Evolutionary conservation across 2,113 vertebrate species (phyloP).

Genomic region (Donacobius atricapilla): DNA sequence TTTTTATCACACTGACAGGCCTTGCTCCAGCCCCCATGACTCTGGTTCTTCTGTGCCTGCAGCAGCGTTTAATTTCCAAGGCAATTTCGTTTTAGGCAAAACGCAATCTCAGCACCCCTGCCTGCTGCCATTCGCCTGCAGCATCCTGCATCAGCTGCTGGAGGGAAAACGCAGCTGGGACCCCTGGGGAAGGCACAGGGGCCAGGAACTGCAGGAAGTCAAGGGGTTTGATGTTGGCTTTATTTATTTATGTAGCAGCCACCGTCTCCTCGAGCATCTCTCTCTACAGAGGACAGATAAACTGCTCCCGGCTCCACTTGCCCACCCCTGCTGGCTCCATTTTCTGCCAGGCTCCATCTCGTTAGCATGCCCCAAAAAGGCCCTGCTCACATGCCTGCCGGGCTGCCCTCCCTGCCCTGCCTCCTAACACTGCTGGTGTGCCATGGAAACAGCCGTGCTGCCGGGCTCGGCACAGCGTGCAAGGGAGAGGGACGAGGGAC

Average conservation of each 20-base stretch:
- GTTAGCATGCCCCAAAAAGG: neutral
- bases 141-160: neutral
- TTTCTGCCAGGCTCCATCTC: neutral
- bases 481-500: fast-evolving
- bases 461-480: neutral
- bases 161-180: neutral
- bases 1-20: neutral
- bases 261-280: neutral
- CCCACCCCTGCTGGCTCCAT: neutral
- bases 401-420: neutral
- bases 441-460: neutral
- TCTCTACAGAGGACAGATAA: conserved; percentile 43
- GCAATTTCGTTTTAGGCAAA: neutral
- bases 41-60: neutral
- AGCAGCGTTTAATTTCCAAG: neutral
- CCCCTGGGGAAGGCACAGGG: neutral
- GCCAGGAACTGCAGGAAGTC: neutral
- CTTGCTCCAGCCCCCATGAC: neutral
- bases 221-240: conserved; percentile 40
- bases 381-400: neutral
- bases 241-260: conserved; percentile 33
- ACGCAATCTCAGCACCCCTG: neutral
- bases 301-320: neutral
- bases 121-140: neutral
- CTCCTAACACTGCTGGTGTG: fast-evolving